Evolutionary conservation across 1,140 invertebrate genomes (phyloP), one percentile per base, ranked within the genome.

Genomic region (Venustaconcha ellipsiformis): DNA sequence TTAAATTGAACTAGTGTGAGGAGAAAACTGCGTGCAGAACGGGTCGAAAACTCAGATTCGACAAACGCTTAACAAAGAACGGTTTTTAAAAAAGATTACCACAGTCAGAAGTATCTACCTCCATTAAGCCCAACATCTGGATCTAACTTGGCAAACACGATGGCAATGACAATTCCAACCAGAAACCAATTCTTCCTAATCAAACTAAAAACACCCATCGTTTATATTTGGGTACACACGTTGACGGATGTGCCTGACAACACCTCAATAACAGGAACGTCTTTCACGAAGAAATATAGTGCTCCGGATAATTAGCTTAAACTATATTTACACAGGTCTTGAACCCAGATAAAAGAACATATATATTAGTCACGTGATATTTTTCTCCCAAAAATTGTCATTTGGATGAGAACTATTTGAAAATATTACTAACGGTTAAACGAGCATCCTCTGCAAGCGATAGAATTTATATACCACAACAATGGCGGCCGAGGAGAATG

Each of bases 61-160:
- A 4, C 37, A 37, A 37, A 37, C 4, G 37, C 37, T 37, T 4
- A 37, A 37, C 4, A 37, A 8, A 37, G 37, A 4, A 37, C 37
- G 37, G 37, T 1, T 37, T 23, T 23, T 23, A 23, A 23, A 37
- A 37, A 37, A 37, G 2, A 37, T 37, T 1, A 8, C 58, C 14
- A 26, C 60, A 66, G 0, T 67, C 3, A 60, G 17, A 60, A 23
- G n/a, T 20, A 17, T 30, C 48, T 72, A 87, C 86, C 86, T 82
- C 85, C 86, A 78, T 83, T 83, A 15, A 69, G 56, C n/a, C 86
- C 86, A 30, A 87, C 80, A 57, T 68, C 68, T 17, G 86, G 86
- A 18, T 66, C 72, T 18, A 82, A 20, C 67, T 79, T 82, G 15
- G 86, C 86, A 59, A 82, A 48, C 17, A 80, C 17, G 60, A 87